Evolutionary conservation across 1,140 invertebrate species (phyloP).

Genomic region (Penaeus indicus): DNA sequence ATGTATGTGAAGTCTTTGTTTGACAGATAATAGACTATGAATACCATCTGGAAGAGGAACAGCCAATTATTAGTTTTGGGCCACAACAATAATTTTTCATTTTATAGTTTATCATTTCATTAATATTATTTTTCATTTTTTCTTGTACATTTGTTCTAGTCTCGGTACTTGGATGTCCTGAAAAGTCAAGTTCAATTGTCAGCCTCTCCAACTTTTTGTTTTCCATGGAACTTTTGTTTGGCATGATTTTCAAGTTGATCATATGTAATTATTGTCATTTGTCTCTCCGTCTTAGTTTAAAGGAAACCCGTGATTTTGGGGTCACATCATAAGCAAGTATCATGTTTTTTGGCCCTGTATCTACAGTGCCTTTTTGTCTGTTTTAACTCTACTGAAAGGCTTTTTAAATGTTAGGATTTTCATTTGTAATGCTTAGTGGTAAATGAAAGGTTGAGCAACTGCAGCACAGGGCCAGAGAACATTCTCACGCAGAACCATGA

Average conservation of each 20-base stretch:
- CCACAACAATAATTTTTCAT: slow-evolving; percentile 33
- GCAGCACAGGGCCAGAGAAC: slow-evolving; percentile 64
- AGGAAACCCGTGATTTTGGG: slow-evolving; percentile 31
- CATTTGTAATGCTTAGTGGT: slow-evolving; percentile 41
- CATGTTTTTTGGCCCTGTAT: slow-evolving; percentile 63
- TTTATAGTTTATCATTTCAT: slow-evolving; percentile 21
- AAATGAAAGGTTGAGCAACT: slow-evolving; percentile 52
- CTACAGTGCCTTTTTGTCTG: slow-evolving; percentile 62
- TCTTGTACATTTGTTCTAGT: slow-evolving; percentile 61
- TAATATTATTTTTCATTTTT: slow-evolving; percentile 55
- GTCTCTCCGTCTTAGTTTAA: slow-evolving; percentile 44
- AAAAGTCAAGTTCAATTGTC: slow-evolving; percentile 25
- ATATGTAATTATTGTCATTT: slow-evolving; percentile 47
- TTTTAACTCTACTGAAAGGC: slow-evolving; percentile 54
- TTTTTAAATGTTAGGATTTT: slow-evolving; percentile 61
- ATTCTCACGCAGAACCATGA: slow-evolving; percentile 47
- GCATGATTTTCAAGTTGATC: slow-evolving; percentile 48
- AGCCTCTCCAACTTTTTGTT: slow-evolving; percentile 35
- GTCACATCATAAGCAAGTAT: slow-evolving; percentile 49
- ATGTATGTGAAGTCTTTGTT: too few relatives aligned
- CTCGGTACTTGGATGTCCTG: slow-evolving; percentile 33
- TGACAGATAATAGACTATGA: neutral
- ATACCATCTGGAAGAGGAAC: too few relatives aligned
- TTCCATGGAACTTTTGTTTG: slow-evolving; percentile 51
- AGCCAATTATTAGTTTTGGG: slow-evolving; percentile 42